These are phyloP conservation scores for Orientallactaga sibirica DNA, from an alignment of 2,797 vertebrate genomes.

Conservation along the genomic window DNA sequence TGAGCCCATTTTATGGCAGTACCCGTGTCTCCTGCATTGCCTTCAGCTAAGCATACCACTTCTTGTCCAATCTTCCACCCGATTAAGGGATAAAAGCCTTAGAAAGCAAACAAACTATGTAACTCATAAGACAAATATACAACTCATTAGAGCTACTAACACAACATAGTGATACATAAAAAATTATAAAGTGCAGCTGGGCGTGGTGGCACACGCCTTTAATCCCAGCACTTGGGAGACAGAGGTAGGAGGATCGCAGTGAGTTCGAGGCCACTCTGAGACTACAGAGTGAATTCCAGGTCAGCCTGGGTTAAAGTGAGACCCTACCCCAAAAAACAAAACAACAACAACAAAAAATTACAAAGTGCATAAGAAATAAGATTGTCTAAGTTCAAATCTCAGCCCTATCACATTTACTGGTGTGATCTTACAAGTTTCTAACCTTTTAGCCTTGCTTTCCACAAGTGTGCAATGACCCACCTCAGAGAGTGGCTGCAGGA, in stretches of 20 bases:
- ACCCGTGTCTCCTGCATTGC: conserved; percentile 94
- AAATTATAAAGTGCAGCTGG: background rate
- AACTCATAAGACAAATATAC: conserved; percentile 9
- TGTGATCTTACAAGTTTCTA: background rate
- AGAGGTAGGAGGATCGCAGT: too few species aligned
- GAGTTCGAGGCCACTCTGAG: too few species aligned
- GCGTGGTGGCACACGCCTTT: too few species aligned
- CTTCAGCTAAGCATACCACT: conserved; percentile 95
- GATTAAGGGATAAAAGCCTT: conserved; percentile 96
- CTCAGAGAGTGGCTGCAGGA: background rate
- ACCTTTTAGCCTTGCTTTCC: background rate
- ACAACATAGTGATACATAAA: background rate
- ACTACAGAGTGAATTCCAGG: too few species aligned
- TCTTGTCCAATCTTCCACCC: conserved; percentile 98
- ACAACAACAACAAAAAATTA: background rate
- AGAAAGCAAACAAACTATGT: conserved; percentile 50
- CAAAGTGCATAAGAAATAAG: background rate
- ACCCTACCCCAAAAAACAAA: too few species aligned
- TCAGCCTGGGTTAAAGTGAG: too few species aligned
- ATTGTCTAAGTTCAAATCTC: background rate
- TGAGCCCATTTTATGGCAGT: conserved; percentile 96
- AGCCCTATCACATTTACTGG: background rate
- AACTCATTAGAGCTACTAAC: background rate
- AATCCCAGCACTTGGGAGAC: too few species aligned
- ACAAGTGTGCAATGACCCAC: background rate